Evolutionary conservation across 2,113 vertebrate species (phyloP).

Genomic region (Lepisosteus oculatus): DNA sequence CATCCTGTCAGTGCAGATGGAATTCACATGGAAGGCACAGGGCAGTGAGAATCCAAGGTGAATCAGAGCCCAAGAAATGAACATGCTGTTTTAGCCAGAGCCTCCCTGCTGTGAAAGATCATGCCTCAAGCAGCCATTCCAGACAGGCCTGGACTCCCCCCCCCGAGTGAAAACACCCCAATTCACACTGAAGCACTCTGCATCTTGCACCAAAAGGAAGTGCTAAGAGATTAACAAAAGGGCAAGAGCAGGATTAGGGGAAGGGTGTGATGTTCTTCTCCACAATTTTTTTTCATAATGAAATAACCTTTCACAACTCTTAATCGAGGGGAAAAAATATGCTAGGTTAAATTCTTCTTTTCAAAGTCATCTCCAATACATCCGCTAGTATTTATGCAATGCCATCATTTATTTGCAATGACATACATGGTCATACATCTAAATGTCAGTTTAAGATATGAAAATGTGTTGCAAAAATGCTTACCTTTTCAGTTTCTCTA

Average conservation of each 20-base stretch:
- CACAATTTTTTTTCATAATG: no score
- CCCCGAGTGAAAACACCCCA: not conserved
- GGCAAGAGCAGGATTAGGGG: not conserved
- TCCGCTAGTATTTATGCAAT: no score
- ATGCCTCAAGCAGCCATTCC: not conserved
- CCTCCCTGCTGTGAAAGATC: not conserved
- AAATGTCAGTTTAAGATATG: no score
- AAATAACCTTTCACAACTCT: no score
- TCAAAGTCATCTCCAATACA: no score
- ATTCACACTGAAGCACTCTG: not conserved
- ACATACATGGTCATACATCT: no score
- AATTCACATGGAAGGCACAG: not conserved
- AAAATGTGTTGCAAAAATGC: no score
- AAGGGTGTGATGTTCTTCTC: not conserved
- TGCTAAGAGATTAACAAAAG: not conserved
- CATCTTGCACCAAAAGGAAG: not conserved
- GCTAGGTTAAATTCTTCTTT: no score
- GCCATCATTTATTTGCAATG: no score
- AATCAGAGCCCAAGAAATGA: slow-evolving; percentile 5
- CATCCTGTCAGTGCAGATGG: not conserved
- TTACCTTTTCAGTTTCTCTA: no score
- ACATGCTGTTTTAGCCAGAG: not conserved
- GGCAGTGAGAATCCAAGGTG: not conserved
- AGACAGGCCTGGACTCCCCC: not conserved
- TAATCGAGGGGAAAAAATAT: no score